phyloP scores from a whole-genome alignment of 2,888 invertebrate species.

The Petrolisthes manimaculis region DNA sequence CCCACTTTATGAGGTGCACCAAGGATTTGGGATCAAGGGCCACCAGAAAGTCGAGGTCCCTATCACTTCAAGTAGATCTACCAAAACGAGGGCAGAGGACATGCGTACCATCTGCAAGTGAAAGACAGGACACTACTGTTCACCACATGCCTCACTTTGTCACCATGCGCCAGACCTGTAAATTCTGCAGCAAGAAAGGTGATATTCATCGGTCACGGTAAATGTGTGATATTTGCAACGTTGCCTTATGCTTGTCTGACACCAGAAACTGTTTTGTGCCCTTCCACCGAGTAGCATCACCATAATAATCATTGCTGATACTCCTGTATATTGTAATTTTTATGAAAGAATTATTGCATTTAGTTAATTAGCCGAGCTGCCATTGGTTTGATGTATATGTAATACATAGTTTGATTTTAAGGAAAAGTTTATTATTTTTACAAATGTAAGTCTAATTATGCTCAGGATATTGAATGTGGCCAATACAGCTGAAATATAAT shows the following conservation, averaged over 20 bases:
- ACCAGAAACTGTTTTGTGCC: neutral
- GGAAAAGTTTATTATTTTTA: neutral
- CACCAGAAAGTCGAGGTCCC: neutral
- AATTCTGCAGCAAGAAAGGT: neutral
- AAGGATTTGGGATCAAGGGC: neutral
- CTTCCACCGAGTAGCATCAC: neutral
- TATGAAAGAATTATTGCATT: neutral
- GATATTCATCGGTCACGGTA: neutral
- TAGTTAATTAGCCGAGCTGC: neutral
- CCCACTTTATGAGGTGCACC: neutral
- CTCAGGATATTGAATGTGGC: neutral
- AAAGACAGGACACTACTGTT: conserved; percentile 5
- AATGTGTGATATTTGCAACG: conserved; percentile 7
- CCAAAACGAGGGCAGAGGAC: neutral
- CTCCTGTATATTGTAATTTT: neutral
- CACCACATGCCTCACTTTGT: conserved; percentile 8
- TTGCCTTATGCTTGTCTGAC: conserved; percentile 16
- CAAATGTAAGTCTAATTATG: neutral
- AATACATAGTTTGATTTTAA: neutral
- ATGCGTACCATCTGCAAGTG: neutral
- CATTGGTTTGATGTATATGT: neutral
- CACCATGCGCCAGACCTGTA: conserved; percentile 8
- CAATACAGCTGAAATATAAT: neutral
- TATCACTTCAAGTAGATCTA: neutral
- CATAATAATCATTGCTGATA: neutral